Evolutionary conservation across 1,140 invertebrate species (phyloP).

Genomic region (Bradysia coprophila): DNA sequence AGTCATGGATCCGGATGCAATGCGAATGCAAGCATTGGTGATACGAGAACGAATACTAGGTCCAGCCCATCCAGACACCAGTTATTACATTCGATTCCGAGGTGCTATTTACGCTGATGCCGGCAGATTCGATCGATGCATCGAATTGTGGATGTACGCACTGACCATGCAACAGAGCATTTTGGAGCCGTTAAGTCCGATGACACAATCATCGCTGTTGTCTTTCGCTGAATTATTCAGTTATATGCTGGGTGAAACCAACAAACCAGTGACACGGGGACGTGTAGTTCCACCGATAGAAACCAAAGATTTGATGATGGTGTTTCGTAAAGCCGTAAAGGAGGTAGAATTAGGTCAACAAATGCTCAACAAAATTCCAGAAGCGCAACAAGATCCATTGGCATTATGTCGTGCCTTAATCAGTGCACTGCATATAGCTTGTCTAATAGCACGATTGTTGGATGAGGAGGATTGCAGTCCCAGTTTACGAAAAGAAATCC

Average conservation of each 20-base stretch:
- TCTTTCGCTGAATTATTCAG: slow-evolving; percentile 91
- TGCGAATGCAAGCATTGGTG: slow-evolving; percentile 89
- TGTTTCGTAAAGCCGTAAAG: slow-evolving; percentile 59
- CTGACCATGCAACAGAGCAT: slow-evolving; percentile 84
- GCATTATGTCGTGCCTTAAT: slow-evolving; percentile 67
- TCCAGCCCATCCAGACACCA: slow-evolving; percentile 88
- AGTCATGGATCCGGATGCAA: slow-evolving; percentile 80
- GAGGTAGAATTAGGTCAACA: slow-evolving; percentile 39
- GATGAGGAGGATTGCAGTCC: slow-evolving; percentile 29
- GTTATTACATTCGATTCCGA: slow-evolving; percentile 75
- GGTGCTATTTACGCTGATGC: slow-evolving; percentile 90
- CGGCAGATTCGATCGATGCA: slow-evolving; percentile 80
- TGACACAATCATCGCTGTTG: slow-evolving; percentile 83
- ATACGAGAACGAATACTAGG: slow-evolving; percentile 82
- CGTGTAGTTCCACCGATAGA: slow-evolving; percentile 58
- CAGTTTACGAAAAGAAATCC: slow-evolving; percentile 31
- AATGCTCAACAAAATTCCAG: slow-evolving; percentile 33
- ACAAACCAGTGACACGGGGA: slow-evolving; percentile 43
- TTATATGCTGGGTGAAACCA: slow-evolving; percentile 72
- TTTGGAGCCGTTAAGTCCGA: slow-evolving; percentile 79
- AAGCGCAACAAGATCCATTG: slow-evolving; percentile 46
- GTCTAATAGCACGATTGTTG: slow-evolving; percentile 46
- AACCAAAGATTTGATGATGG: slow-evolving; percentile 61
- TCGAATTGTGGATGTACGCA: slow-evolving; percentile 91
- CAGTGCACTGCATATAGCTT: slow-evolving; percentile 68